phyloP scores from a whole-genome alignment of 1,140 invertebrate genomes.

The Dinoponera quadriceps region DNA sequence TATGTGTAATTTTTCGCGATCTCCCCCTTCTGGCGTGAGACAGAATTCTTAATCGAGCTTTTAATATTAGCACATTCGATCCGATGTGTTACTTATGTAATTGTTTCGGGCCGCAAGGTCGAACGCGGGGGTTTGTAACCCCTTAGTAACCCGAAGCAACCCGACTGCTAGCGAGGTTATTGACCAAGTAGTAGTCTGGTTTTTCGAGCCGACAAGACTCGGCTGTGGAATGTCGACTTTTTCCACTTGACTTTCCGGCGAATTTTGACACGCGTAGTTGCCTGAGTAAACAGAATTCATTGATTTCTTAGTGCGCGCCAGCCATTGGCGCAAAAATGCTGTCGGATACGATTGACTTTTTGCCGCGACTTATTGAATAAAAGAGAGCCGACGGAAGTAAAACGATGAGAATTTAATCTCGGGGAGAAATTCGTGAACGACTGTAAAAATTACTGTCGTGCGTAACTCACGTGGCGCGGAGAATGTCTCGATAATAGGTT shows the following conservation, averaged over 20 bases:
- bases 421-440: neutral
- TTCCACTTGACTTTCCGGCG: slow-evolving; percentile 53
- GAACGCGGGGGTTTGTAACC: slow-evolving; percentile 41
- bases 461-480: neutral
- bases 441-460: neutral
- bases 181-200: slow-evolving; percentile 55
- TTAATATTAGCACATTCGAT: slow-evolving; percentile 32
- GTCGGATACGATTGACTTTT: slow-evolving; percentile 19
- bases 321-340: slow-evolving; percentile 3
- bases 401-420: neutral
- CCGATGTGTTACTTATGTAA: slow-evolving; percentile 34
- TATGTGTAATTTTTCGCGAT: neutral
- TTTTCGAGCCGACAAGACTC: slow-evolving; percentile 45
- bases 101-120: slow-evolving; percentile 33
- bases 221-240: slow-evolving; percentile 51
- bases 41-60: neutral
- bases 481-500: too few relatives aligned
- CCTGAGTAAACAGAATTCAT: slow-evolving; percentile 55
- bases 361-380: neutral
- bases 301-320: slow-evolving; percentile 42
- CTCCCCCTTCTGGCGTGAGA: neutral
- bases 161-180: slow-evolving; percentile 50
- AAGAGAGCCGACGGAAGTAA: neutral
- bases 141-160: slow-evolving; percentile 53
- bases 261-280: slow-evolving; percentile 59